Evolutionary conservation across 2,888 invertebrate species (phyloP), one percentile per base, ranked within the genome.

Genomic region (Helicoverpa assulta): DNA sequence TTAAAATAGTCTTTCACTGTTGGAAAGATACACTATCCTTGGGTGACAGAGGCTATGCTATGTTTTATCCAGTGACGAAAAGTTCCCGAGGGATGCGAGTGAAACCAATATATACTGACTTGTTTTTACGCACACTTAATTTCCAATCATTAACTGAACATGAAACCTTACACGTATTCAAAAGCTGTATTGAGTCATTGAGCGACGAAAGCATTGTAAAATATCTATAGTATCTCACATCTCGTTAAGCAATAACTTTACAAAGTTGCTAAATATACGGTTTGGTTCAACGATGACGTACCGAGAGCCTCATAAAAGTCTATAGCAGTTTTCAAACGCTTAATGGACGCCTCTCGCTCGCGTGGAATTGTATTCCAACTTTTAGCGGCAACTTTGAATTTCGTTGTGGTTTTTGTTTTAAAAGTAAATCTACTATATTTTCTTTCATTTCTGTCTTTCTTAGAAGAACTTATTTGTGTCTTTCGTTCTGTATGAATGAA

Each of bases 221-320:
- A 65, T 70, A 63, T 66, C 63, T 81, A n/a, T 69, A 67, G 68
- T 70, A 78, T 72, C 69, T 70, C 69, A 57, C 66, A 79, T 83
- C 79, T 82, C 78, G 81, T 83, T 83, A 70, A 71, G 80, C 82
- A 81, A 83, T 86, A 85, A 87, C 79, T 81, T 84, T 76, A 89
- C 90, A 89, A 88, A 87, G 87, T 90, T 85, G 81, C 85, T 83
- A 85, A 89, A 88, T 89, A 87, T 86, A 87, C 79, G 85, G 79
- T 80, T 79, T 74, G 75, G 52, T 69, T 87, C 82, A 73, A 83
- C 85, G 85, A 84, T 85, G 86, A 86, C 80, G 85, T 84, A 84
- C 81, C 70, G 80, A 86, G 83, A 85, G 85, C 82, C 81, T 87
- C 88, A 88, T 90, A 90, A 90, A 90, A 89, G 88, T 88, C 88